These are phyloP conservation scores for Agrypnus murinus DNA, from an alignment of 2,888 invertebrate species.

Conservation along the genomic window DNA sequence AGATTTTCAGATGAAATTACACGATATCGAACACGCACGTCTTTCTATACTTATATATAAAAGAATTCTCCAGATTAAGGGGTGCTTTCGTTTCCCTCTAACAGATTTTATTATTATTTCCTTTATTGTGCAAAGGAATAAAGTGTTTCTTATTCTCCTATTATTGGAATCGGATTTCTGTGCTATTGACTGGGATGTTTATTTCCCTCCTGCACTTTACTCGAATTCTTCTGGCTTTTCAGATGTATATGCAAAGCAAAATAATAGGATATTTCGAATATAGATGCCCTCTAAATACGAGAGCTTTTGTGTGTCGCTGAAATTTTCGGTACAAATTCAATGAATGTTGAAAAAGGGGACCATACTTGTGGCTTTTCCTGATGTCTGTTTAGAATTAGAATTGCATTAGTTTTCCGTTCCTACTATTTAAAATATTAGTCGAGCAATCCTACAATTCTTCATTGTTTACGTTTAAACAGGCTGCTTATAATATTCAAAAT, in stretches of 20 bases:
- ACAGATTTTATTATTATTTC: conserved; percentile 32
- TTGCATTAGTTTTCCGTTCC: too few relatives aligned
- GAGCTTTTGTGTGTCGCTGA: not conserved
- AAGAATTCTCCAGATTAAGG: conserved; percentile 13
- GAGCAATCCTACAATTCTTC: too few relatives aligned
- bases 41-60: conserved; percentile 14
- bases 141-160: conserved; percentile 23
- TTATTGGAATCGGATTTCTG: conserved; percentile 13
- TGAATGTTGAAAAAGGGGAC: too few relatives aligned
- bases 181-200: conserved; percentile 13
- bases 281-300: conserved; percentile 9
- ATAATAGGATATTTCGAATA: conserved; percentile 1
- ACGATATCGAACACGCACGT: conserved; percentile 31
- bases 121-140: conserved; percentile 14
- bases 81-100: conserved; percentile 27
- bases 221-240: conserved; percentile 5
- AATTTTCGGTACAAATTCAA: not conserved
- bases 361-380: too few relatives aligned
- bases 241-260: conserved; percentile 16
- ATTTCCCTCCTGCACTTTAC: conserved; percentile 7
- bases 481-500: too few relatives aligned
- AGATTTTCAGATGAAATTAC: conserved; percentile 27
- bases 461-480: too few relatives aligned
- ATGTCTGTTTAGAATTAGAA: too few relatives aligned
- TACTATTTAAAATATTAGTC: too few relatives aligned